Evolutionary conservation across 2,113 vertebrate genomes (phyloP), one percentile per base, ranked within the genome.

Genomic region (Gnathonemus longibarbis): DNA sequence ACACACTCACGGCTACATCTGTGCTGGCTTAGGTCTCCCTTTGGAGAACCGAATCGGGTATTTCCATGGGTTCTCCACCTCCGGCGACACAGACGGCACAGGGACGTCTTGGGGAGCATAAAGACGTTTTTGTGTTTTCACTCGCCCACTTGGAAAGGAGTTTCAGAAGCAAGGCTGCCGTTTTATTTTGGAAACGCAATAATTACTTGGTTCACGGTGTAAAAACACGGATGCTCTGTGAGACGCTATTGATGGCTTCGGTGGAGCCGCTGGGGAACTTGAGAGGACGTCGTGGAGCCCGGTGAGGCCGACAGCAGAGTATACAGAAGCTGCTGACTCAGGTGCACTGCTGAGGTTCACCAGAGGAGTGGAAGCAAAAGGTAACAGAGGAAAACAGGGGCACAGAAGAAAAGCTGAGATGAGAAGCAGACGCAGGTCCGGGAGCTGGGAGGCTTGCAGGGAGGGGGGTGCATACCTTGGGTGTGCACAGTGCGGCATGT

Each of bases 251-350:
- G 89, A 88, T 42, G 9, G 89, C 48, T n/a, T 21, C 19, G 9
- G 7, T 56, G 85, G 50, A 24, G 50, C 24, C 88, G 88, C 91
- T 66, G 91, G 91, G 87, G 92, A 94, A 94, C 93, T 94, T 92
- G 93, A 92, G 91, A 93, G 93, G 89, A 90, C 89, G 91, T 83
- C 21, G 45, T 7, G 31, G 45, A 42, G 10, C 49, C 27, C 89
- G 39, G 52, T 62, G 89, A 83, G 89, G 86, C 74, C 84, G 90
- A 92, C 92, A 89, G 93, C 77, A 91, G 90, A 90, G 90, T 90
- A 89, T 89, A 83, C 80, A 53, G 92, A 90, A 92, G 93, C 87
- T 93, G 93, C 92, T 94, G 91, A 95, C 93, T 91, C 90, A 91
- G 91, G 62, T 2, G 3, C 3, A 8, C 52, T 11, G 88, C 91